Evolutionary conservation across 2,113 vertebrate species (phyloP), one percentile per base, ranked within the genome.

Genomic region (Ibidorhyncha struthersii): DNA sequence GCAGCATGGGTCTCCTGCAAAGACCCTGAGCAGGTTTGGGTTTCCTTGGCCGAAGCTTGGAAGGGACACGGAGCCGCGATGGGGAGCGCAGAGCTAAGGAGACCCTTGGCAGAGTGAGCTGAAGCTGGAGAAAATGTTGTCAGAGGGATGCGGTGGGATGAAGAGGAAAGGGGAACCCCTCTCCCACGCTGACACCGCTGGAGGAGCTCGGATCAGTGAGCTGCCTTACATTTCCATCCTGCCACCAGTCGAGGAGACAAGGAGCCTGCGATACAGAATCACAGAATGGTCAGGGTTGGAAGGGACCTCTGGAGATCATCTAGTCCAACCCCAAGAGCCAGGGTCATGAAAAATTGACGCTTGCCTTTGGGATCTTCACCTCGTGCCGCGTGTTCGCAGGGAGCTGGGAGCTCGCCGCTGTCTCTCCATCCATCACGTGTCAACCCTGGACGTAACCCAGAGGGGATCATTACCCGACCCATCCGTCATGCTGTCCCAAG

Each of bases 301-400:
- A 45, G 43, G 16, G 16, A 45, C 43, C 43, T 45, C 43, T 45
- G 43, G 43, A 45, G 16, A 45, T 45, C 43, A 16, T 17, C 43
- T 16, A 17, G 43, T 45, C 43, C 43, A 45, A 45, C 43, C 43
- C 16, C 43, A 45, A 17, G 17, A 90, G 90, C 76, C 63, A 4
- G 70, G 40, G 73, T 29, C 25, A 36, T 43, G 34, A 26, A 38
- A 93, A 96, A 94, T 70, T 55, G 84, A 85, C 83, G 69, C 80
- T 93, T 93, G 96, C 49, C 91, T 96, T 76, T 27, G 43, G 65
- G 71, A 69, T 83, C 73, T 49, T 93, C 62, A 50, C 93, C 56
- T 9, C 69, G 40, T 19, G 53, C 67, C 36, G 40, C 4, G 4
- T 27, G 15, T 43, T 52, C 55, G 13, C 40, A 15, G 49, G 71